Percentiles rank a stretch among this genome's conserved stretches.
Evolutionary conservation across 2,797 vertebrate genomes (phyloP).

Genomic region (Propithecus perrieri): DNA sequence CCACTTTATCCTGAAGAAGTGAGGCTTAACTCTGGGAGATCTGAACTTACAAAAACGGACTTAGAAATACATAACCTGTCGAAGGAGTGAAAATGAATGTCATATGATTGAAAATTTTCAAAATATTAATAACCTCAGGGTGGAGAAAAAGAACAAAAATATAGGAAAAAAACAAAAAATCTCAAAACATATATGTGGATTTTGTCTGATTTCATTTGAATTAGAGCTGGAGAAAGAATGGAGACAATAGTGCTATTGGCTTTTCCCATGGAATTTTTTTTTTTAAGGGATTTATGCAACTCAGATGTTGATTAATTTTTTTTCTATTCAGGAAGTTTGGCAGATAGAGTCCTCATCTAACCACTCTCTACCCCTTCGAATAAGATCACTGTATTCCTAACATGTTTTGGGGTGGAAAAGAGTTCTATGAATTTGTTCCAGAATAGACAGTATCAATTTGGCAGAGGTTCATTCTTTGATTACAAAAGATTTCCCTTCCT

Average conservation of each 20-base stretch:
- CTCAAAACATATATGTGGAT: not conserved
- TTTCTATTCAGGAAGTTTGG: conserved; percentile 52
- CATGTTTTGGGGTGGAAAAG: conserved; percentile 27
- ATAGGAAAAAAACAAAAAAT: not conserved
- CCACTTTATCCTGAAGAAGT: not conserved
- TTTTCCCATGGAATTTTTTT: conserved; percentile 13
- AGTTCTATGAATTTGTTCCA: not conserved
- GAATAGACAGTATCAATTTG: not conserved
- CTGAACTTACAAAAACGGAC: not conserved
- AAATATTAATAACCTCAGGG: conserved; percentile 30
- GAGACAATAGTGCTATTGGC: not conserved
- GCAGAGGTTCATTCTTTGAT: not conserved
- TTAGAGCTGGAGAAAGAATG: not conserved
- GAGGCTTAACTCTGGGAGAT: not conserved
- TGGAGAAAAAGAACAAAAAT: not conserved
- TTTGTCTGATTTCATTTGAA: conserved; percentile 33
- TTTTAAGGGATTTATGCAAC: conserved; percentile 26
- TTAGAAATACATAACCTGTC: conserved; percentile 21
- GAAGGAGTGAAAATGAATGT: conserved; percentile 42
- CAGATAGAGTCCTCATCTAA: not conserved
- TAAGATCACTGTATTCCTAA: conserved; percentile 64
- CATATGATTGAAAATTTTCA: conserved; percentile 57
- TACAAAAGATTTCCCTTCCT: not conserved
- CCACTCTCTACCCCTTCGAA: not conserved
- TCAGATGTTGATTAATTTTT: conserved; percentile 15